A percentile compares a stretch with the other conserved stretches of the same genome.
Conservation (phyloP, 2,113 vertebrate genomes). For the Scopus umbretta region DNA sequence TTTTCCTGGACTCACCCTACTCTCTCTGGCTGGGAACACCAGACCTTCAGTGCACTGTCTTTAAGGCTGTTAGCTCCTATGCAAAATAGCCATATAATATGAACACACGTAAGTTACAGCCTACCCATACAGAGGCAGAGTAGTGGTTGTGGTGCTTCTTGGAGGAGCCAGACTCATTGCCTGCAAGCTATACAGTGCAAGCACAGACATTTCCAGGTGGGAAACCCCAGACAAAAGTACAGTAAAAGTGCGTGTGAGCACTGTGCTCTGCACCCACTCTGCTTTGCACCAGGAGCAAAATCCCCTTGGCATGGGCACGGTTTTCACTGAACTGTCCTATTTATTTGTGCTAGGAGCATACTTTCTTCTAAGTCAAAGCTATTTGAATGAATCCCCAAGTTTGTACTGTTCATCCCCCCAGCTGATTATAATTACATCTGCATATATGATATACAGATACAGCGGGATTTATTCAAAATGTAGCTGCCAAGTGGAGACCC, state of each 20-base stretch:
- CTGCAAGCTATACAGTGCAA: not conserved
- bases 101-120: not conserved
- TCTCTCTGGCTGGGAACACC: not conserved
- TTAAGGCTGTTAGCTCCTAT: not conserved
- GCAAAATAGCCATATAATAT: not conserved
- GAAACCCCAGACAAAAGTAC: not conserved
- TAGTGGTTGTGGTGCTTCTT: not conserved
- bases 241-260: not conserved
- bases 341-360: not conserved
- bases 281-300: not conserved
- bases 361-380: not conserved
- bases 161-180: not conserved
- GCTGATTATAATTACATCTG: constrained; percentile 21
- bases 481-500: not conserved
- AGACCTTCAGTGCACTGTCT: not conserved
- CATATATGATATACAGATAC: not conserved
- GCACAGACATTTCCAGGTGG: not conserved
- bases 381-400: not conserved
- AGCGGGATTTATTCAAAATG: constrained; percentile 2
- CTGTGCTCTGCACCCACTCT: not conserved
- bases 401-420: not conserved
- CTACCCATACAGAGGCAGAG: not conserved
- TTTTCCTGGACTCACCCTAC: not conserved
- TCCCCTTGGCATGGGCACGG: not conserved
- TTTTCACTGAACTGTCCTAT: not conserved